Evolutionary conservation across 2,888 invertebrate genomes (phyloP).

Genomic region (Leptinotarsa juncta): DNA sequence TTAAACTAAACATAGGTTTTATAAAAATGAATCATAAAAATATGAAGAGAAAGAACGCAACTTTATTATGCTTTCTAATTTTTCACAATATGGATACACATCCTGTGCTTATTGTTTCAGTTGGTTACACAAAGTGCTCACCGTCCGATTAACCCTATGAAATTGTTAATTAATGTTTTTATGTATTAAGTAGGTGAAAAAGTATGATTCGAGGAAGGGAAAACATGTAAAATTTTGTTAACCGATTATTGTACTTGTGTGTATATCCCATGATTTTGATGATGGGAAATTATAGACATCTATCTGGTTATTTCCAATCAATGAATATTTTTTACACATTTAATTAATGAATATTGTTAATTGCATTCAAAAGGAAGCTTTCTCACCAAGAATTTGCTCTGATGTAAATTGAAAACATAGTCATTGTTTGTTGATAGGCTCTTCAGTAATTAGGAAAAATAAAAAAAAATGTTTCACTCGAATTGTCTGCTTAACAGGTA

Average conservation of each 20-base stretch:
- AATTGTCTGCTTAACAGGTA: too few relatives aligned
- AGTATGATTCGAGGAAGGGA: background rate
- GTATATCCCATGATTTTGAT: background rate
- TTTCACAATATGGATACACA: slow-evolving; percentile 54
- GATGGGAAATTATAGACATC: background rate
- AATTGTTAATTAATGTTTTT: slow-evolving; percentile 7
- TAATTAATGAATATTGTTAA: background rate
- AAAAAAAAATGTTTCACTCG: too few relatives aligned
- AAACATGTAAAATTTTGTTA: slow-evolving; percentile 3
- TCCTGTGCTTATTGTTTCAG: slow-evolving; percentile 40
- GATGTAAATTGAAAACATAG: background rate
- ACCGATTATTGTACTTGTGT: background rate
- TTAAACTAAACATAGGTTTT: slow-evolving; percentile 38
- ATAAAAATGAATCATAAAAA: slow-evolving; percentile 36
- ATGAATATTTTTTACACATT: background rate
- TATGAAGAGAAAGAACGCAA: slow-evolving; percentile 41
- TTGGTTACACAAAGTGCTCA: slow-evolving; percentile 39
- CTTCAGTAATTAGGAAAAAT: too few relatives aligned
- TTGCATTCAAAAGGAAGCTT: background rate
- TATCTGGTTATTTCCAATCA: background rate
- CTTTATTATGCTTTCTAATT: slow-evolving; percentile 61
- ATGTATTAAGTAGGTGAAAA: slow-evolving; percentile 1
- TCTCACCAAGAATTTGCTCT: background rate
- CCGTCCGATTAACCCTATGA: slow-evolving; percentile 5
- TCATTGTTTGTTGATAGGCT: too few relatives aligned